Base-by-base conservation (phyloP, 2,113 vertebrate genomes). In the Toxostoma redivivum region DNA sequence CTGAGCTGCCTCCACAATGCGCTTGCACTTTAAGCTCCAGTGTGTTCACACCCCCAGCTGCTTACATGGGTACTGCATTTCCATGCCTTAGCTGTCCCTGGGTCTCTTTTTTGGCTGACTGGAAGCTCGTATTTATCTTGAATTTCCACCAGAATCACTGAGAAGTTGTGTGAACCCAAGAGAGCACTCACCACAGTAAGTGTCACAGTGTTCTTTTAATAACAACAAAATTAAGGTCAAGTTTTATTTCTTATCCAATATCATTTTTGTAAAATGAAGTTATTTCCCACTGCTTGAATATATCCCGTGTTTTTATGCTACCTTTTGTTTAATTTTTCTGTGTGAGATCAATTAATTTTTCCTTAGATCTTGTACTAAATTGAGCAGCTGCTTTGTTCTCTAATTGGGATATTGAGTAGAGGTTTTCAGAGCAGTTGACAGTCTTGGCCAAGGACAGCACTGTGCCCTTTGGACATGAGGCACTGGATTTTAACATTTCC, bases 401-500 rank as follows among this genome's bases (percentile, higher is more conserved):
- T 38, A 15, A 8, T 6, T 69, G 24, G 24, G 37, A 19, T 77
- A 38, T 6, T 12, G 3, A 40, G 7, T 10, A 31, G 31, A 74
- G 20, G 7, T 92, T 42, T 92, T 79, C 42, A 61, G 45, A 44
- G 15, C 31, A 38, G 14, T 16, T 16, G 19, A 10, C 30, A 90
- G 14, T 5, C 15, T 60, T 71, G 31, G 19, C 9, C 31, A 28
- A 65, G 7, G 27, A 30, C 11, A 17, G 9, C 19, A 28, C 10
- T n/a, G 1, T 56, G 35, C 42, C 37, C 24, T 53, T 45, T 69
- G 25, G 22, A 57, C 4, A 28, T 0, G 0, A 79, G 9, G 20
- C 5, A 30, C 13, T 31, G 38, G 8, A 5, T 64, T 85, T 89
- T 48, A 91, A 64, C 4, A 1, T 23, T 74, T 31, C 22, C 2